Conservation (phyloP, 2,113 vertebrate genomes). For the Cebidichthys violaceus region DNA sequence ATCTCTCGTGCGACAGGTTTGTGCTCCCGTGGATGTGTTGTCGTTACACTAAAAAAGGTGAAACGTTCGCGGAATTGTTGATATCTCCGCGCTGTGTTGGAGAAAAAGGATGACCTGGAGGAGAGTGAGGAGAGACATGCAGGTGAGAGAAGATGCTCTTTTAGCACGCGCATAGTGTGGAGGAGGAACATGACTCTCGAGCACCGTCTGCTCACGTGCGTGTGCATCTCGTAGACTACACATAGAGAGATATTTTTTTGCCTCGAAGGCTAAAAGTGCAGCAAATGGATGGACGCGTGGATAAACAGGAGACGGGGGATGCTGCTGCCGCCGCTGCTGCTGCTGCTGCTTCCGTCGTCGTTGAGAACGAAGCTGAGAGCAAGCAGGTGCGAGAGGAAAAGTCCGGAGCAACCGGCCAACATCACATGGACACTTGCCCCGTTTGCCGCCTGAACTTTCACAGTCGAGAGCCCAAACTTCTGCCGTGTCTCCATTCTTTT, state of each 20-base stretch:
- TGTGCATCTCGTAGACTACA: not conserved
- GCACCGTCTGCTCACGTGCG: not conserved
- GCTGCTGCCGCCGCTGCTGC: slow-evolving; percentile 63
- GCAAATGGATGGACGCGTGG: slow-evolving; percentile 33
- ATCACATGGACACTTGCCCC: slow-evolving; percentile 92
- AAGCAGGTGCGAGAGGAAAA: slow-evolving; percentile 84
- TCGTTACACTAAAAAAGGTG: too few relatives aligned
- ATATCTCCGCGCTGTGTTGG: not conserved
- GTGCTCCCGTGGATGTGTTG: not conserved
- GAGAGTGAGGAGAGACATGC: not conserved
- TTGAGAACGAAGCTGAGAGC: slow-evolving; percentile 92
- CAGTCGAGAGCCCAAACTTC: slow-evolving; percentile 91
- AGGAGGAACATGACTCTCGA: not conserved
- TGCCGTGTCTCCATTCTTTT: slow-evolving; percentile 93
- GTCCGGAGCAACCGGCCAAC: slow-evolving; percentile 71
- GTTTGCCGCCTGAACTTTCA: slow-evolving; percentile 90
- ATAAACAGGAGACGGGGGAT: not conserved
- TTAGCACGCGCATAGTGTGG: not conserved
- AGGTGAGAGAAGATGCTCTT: slow-evolving; percentile 23
- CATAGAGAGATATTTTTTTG: not conserved
- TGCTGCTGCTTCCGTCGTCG: slow-evolving; percentile 49
- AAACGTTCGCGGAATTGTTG: not conserved
- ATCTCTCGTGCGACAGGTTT: not conserved
- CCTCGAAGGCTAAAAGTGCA: not conserved
- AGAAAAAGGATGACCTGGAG: not conserved